Base-by-base conservation (phyloP, 2,888 invertebrate genomes). In the Protonemura montana region DNA sequence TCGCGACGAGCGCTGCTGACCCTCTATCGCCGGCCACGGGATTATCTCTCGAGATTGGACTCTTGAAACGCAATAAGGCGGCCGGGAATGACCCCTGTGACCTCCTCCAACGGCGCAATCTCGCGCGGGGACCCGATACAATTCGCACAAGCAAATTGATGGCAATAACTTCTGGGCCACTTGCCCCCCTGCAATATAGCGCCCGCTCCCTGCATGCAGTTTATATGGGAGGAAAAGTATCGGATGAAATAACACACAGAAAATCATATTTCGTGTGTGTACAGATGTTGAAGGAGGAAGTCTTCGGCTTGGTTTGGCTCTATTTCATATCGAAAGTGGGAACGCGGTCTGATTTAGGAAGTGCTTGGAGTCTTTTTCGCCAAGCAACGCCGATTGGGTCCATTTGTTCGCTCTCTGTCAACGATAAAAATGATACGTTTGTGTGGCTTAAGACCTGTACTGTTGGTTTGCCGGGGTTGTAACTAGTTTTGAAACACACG, bases 11-110 rank as follows among this genome's bases (percentile, higher is more conserved):
- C n/a, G 41, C 41, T 7, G 41, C 41, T 13, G 41, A 41, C 41
- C 41, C 41, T 13, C 41, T 5, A 41, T 41, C 41, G 41, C 41
- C 59, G 21, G 13, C 35, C 35, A 59, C 59, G 59, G 59, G 59
- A 59, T 59, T 59, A 59, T 59, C 59, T 3, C 59, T 59, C 59
- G 59, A 59, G 59, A 59, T 59, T 59, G 59, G 59, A 59, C 59
- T 21, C 59, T 59, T 59, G 16, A 59, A 59, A 59, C 59, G 59
- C 59, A 59, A 59, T 59, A 59, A 59, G 59, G 21, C 59, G 16
- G n/a, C 59, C 59, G 16, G 59, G 6, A 13, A 59, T 13, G 59
- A 59, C 16, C 59, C 59, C 6, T 35, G 16, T 21, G 59, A 2
- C 59, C 59, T 1, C 59, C 59, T 10, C 59, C 59, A 21, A 10